phyloP scores from a whole-genome alignment of 2,797 vertebrate species.

The Siniperca scherzeri region DNA sequence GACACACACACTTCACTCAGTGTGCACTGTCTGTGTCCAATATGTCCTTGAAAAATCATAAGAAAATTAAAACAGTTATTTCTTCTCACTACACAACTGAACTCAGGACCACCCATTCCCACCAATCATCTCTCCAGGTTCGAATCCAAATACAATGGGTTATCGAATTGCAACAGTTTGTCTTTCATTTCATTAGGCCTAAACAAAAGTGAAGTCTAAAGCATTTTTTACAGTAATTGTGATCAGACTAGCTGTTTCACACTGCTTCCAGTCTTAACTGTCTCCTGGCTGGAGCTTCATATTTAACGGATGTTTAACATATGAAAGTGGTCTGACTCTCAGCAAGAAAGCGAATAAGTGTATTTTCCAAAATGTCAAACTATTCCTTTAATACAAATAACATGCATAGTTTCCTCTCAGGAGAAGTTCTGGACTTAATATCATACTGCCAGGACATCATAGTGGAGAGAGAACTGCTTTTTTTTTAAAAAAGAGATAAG shows the following conservation, averaged over 20 bases:
- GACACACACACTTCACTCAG: background rate
- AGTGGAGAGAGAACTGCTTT: background rate
- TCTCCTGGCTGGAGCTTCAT: too few species aligned
- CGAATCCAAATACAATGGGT: background rate
- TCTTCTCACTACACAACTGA: background rate
- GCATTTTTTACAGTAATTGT: background rate
- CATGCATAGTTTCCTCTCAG: background rate
- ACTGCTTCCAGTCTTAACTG: too few species aligned
- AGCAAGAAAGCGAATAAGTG: background rate
- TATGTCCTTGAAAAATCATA: constrained; percentile 14
- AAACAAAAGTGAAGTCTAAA: background rate
- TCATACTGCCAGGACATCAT: constrained; percentile 5
- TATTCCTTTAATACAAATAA: background rate
- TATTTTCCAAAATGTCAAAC: background rate
- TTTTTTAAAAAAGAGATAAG: background rate
- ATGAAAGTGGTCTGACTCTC: too few species aligned
- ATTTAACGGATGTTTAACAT: too few species aligned
- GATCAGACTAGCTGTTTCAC: background rate
- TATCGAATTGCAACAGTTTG: background rate
- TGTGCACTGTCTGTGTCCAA: constrained; percentile 1
- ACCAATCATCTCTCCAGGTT: background rate
- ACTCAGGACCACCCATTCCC: background rate
- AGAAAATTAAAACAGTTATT: background rate
- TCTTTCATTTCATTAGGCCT: background rate
- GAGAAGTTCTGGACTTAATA: constrained; percentile 13